Base-by-base conservation (phyloP, 1,140 invertebrate genomes). In the Rhyzopertha dominica region DNA sequence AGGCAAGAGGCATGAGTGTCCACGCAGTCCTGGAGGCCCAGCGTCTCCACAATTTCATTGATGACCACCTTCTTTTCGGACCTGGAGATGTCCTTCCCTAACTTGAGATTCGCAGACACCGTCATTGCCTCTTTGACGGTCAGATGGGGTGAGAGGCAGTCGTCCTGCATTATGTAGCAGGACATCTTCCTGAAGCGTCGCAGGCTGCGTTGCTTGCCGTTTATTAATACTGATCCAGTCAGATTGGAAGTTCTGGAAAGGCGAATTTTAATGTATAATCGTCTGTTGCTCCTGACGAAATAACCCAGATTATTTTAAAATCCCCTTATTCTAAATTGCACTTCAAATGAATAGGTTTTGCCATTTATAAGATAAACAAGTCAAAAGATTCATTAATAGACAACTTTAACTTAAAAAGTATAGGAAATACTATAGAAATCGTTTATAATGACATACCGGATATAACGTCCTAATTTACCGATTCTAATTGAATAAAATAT, bases 141-240 rank as follows among this genome's bases (percentile, higher is more conserved):
- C 5, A 97, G 73, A 65, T 94, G 87, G 1, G 86, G 87, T 12
- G 90, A 74, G 0, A 96, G 73, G 51, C 90, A 85, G 67, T 96
- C 93, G 59, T 95, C 90, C 66, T 97, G 94, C 90, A 95, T 95
- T 49, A 95, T 95, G 68, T 96, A 96, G 61, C 89, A 93, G 0
- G 90, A 92, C 67, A 93, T 82, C 67, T 95, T 95, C 7, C 90
- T 77, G 69, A 95, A 95, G 43, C 82, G 75, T 13, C 90, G 71
- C 24, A 92, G 69, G 70, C 92, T 90, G 12, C 92, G 74, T 46
- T 89, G 85, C 58, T 86, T 85, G 12, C 87, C 87, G 60, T 95
- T 94, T 52, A 89, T 85, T 26, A 84, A 62, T 28, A 89, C 81
- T n/a, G 81, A 80, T 7, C 86, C 87, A 45, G 75, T 82, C 10